These are phyloP conservation scores for Meloidogyne floridensis DNA, from an alignment of 1,140 invertebrate species.

Conservation along the genomic window DNA sequence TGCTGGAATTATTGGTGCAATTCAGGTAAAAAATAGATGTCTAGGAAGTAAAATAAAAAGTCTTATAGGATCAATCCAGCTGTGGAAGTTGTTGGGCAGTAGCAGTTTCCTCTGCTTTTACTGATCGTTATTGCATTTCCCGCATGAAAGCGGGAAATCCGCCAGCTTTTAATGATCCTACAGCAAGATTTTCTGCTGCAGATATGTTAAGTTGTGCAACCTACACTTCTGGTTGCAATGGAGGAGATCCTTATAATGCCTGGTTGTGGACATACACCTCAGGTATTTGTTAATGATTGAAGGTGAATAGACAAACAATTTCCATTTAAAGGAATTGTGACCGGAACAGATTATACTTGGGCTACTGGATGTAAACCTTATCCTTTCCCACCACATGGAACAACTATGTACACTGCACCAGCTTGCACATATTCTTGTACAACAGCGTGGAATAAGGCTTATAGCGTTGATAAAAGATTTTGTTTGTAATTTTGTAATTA, in stretches of 20 bases:
- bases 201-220: not conserved
- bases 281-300: not conserved
- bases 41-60: too few species aligned
- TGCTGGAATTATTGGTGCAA: not conserved
- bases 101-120: constrained; percentile 11
- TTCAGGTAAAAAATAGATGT: not conserved
- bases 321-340: not conserved
- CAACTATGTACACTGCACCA: not conserved
- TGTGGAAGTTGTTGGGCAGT: constrained; percentile 32
- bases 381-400: constrained; percentile 14
- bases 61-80: constrained; percentile 18
- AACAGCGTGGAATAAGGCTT: not conserved
- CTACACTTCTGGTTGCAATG: not conserved
- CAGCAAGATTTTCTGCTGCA: not conserved
- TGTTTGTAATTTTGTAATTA: not conserved
- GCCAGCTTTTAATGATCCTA: not conserved
- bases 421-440: not conserved
- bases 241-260: constrained; percentile 23
- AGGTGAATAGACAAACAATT: too few species aligned
- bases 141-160: constrained; percentile 1
- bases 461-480: not conserved
- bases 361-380: constrained; percentile 15
- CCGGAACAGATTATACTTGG: constrained; percentile 15
- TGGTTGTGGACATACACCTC: constrained; percentile 10
- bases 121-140: constrained; percentile 28